Evolutionary conservation across 2,888 invertebrate species (phyloP).

Genomic region (Ectemnius lituratus): DNA sequence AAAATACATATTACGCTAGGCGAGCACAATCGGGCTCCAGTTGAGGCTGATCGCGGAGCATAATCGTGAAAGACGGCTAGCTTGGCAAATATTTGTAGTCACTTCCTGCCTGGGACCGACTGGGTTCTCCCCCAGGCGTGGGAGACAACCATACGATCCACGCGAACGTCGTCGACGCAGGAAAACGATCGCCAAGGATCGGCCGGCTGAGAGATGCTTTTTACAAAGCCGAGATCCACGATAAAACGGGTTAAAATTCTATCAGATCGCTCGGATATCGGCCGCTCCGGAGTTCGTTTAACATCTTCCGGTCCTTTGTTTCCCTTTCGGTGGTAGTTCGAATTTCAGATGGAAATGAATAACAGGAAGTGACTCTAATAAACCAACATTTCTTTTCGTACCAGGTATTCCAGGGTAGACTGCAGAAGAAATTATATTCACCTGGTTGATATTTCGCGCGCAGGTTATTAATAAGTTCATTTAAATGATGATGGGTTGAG

Average conservation of each 20-base stretch:
- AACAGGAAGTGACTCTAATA: too few species aligned
- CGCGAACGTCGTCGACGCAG: slow-evolving; percentile 14
- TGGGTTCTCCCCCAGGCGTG: slow-evolving; percentile 46
- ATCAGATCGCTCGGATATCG: neutral
- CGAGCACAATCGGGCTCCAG: slow-evolving; percentile 50
- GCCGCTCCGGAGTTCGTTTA: neutral
- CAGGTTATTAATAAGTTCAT: too few species aligned
- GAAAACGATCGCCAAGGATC: slow-evolving; percentile 39
- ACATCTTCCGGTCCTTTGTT: too few species aligned
- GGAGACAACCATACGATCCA: neutral
- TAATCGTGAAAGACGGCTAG: slow-evolving; percentile 52
- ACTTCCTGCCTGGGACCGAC: slow-evolving; percentile 62
- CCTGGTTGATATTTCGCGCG: too few species aligned
- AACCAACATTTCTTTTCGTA: too few species aligned
- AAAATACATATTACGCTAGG: slow-evolving; percentile 36
- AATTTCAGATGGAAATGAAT: too few species aligned
- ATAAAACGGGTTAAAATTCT: slow-evolving; percentile 21
- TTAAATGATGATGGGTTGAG: too few species aligned
- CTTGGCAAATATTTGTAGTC: slow-evolving; percentile 68
- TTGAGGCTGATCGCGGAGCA: slow-evolving; percentile 38
- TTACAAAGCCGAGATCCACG: slow-evolving; percentile 7
- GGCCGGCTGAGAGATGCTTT: slow-evolving; percentile 21
- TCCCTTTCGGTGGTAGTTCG: too few species aligned
- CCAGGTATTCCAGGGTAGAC: too few species aligned
- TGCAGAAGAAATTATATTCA: too few species aligned